Conservation (phyloP, 2,113 vertebrate genomes). For the Propithecus coquereli region DNA sequence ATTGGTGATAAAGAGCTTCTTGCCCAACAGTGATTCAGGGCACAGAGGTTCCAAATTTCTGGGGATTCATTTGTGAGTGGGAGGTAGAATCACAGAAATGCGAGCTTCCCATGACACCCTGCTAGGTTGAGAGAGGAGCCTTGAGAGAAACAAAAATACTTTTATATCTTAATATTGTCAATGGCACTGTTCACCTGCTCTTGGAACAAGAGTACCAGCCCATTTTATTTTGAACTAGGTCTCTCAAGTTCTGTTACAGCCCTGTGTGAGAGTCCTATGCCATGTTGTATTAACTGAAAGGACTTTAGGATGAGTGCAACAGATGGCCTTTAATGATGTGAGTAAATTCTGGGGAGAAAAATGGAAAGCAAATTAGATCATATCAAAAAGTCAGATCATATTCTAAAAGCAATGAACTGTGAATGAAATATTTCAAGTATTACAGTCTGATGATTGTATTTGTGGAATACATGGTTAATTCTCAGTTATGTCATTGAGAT, state of each 20-base stretch:
- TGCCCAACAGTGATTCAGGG: neutral
- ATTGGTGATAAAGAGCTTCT: too few species aligned
- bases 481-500: neutral
- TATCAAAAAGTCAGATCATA: neutral
- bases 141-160: neutral
- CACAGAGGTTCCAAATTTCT: neutral
- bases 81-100: neutral
- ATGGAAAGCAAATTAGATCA: neutral
- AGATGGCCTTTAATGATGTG: neutral
- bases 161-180: neutral
- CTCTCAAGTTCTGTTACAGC: neutral
- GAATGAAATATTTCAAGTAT: neutral
- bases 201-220: neutral
- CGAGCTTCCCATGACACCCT: neutral
- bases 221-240: neutral
- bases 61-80: neutral
- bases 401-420: neutral
- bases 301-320: neutral
- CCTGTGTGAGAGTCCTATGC: neutral
- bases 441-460: neutral
- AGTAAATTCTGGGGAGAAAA: neutral
- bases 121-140: fast-evolving
- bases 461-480: neutral
- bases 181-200: neutral
- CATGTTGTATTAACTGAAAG: neutral